Base-by-base conservation (phyloP, 2,888 invertebrate genomes). In the Oscheius sp. region DNA sequence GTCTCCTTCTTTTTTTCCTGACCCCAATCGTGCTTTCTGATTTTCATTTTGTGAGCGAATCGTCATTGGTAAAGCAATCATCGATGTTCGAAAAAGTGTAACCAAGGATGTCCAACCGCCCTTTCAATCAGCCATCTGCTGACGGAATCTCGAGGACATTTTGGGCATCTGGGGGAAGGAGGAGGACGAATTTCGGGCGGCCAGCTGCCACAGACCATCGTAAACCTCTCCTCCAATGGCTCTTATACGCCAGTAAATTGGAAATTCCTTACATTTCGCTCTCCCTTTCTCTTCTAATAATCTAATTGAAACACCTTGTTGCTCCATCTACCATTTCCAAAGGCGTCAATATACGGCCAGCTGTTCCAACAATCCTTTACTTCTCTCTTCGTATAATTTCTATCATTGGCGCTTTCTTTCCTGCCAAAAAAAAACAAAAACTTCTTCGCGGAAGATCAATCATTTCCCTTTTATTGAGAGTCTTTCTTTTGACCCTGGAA, bases 111-210 rank as follows among this genome's bases (percentile, higher is more conserved):
- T 47, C 47, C 17, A 8, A 24, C 47, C 9, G 14, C 22, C 47
- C 20, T 47, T 47, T 47, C 54, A 54, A 54, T 54, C 54, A 54
- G 33, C 54, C 54, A 54, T 54, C 54, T 54, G 54, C 33, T 32
- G 30, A 17, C 33, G n/a, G 17, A 36, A 33, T 36, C 33, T 54
- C 33, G n/a, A n/a, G n/a, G n/a, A n/a, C 54, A n/a, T n/a, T 32
- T 51, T 51, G 30, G 22, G 49, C 17, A 6, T 12, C 5, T 26
- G 33, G 54, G 32, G 54, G 54, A 32, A 54, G 32, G 33, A 33
- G 54, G 14, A 24, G 24, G 47, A 20, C 36, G 33, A n/a, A 28
- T 26, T 50, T 26, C 17, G 12, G 44, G 44, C 59, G 30, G 44
- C 41, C 44, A 59, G 54, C 54, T 54, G 54, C 36, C 54, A 54